Evolutionary conservation across 2,113 vertebrate species (phyloP), one percentile per base, ranked within the genome.

Genomic region (Erpornis zantholeuca): DNA sequence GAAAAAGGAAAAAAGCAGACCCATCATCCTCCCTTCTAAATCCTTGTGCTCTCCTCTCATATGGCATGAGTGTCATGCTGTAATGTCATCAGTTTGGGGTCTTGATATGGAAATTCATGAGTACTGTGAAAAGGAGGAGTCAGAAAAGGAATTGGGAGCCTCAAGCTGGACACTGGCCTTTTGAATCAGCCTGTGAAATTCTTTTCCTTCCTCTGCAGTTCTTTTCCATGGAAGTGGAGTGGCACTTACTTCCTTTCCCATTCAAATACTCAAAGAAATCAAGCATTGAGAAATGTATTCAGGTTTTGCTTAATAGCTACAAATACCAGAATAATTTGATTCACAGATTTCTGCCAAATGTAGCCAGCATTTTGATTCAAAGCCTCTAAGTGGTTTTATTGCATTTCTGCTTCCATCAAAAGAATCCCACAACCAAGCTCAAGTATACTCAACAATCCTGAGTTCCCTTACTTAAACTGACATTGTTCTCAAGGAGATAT

Each of bases 401-500:
- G 76, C 71, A 80, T 91, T 95, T 87, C 63, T 96, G 61, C 90
- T 91, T 91, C 90, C 35, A 93, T 90, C 75, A 92, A 81, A 96
- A 96, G 92, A 95, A 92, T 64, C 52, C 72, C 82, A 91, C 72
- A 90, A 95, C 87, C 50, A 92, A 90, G 90, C 90, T 91, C 82
- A 92, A 96, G 93, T 76, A 94, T 44, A 81, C 82, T 91, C 73
- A 85, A 80, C 56, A 94, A 93, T 85, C 77, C 79, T 20, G 85
- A 94, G 87, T 60, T 96, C 85, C 68, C 68, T 88, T 86, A 71
- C 71, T 93, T 94, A 94, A 95, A 91, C 40, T 91, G 93, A 87
- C 85, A 80, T 90, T 94, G 86, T 88, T 96, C 85, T 95, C 87
- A 92, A 86, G 71, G 84, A 97, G 93, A 86, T 94, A 84, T 71